Evolutionary conservation across 2,113 vertebrate species (phyloP), one percentile per base, ranked within the genome.

Genomic region (Tachysurus fulvidraco): DNA sequence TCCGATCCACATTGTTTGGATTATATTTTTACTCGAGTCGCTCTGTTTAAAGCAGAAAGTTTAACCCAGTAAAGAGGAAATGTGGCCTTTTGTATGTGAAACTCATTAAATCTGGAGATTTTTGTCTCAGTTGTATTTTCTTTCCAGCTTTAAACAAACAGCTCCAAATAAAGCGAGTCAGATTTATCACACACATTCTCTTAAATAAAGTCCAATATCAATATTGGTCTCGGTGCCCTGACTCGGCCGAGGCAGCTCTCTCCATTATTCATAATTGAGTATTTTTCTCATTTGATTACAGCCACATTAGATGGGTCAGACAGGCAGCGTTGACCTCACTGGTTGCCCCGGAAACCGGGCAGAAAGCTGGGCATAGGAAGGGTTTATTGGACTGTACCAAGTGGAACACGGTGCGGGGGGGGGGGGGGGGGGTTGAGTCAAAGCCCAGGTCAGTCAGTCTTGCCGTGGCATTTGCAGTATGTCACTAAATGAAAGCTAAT

Each of bases 401-500:
- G 83, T 67, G 59, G 62, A 41, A 25, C 28, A 4, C 41, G 28
- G 44, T 52, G 52, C 23, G 78, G 23, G 67, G 23, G 28, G 67
- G 23, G 28, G 78, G 23, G 67, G 23, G 28, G 78, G 23, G 67
- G 23, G 28, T 64, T 60, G 77, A 28, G 89, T 71, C n/a, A 8
- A 46, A 57, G 81, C 62, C 83, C 19, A 14, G 81, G 86, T 89
- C 90, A 84, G 76, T 86, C 77, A 57, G 80, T 88, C 88, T 87
- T 57, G 85, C 87, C 13, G 50, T 78, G 83, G 89, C 90, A 91
- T 91, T 92, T 92, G 87, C 88, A 90, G 82, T 85, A 89, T 84
- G 90, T 88, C 55, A 87, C 77, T 81, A 88, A 89, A 84, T 87
- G 69, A 85, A 74, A 79, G 76, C 77, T 89, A 90, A 91, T 89